phyloP scores from a whole-genome alignment of 2,797 vertebrate species.

The Pygocentrus nattereri region DNA sequence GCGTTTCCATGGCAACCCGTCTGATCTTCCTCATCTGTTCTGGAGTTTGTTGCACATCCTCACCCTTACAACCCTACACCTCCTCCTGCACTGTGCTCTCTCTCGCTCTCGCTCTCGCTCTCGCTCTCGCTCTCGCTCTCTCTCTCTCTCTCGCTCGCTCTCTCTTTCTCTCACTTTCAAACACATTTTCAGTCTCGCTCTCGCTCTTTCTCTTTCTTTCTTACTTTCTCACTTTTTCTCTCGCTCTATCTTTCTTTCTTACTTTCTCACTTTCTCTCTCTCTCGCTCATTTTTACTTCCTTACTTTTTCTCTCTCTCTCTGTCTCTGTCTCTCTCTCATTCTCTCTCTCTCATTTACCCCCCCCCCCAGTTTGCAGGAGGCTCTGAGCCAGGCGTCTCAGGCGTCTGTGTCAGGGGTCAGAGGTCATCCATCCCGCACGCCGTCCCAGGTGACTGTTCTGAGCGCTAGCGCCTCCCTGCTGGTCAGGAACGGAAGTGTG shows the following conservation, averaged over 20 bases:
- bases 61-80: too few species aligned
- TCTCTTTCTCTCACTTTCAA: slow-evolving; percentile 8
- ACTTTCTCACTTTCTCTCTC: too few species aligned
- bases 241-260: too few species aligned
- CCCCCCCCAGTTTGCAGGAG: slow-evolving; percentile 98
- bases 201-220: too few species aligned
- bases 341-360: too few species aligned
- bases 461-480: slow-evolving; percentile 96
- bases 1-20: background rate
- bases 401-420: slow-evolving; percentile 90
- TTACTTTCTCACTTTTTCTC: too few species aligned
- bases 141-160: background rate
- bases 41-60: too few species aligned
- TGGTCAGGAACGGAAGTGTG: slow-evolving; percentile 99
- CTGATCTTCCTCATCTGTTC: background rate
- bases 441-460: slow-evolving; percentile 95
- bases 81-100: slow-evolving; percentile 4
- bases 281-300: too few species aligned
- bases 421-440: slow-evolving; percentile 91
- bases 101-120: too few species aligned
- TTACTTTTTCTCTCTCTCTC: too few species aligned
- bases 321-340: too few species aligned
- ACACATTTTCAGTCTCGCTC: too few species aligned
- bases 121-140: background rate
- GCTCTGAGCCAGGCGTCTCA: slow-evolving; percentile 94